These are phyloP conservation scores for Phocides pigmalion DNA, from an alignment of 1,140 invertebrate genomes.

Conservation along the genomic window DNA sequence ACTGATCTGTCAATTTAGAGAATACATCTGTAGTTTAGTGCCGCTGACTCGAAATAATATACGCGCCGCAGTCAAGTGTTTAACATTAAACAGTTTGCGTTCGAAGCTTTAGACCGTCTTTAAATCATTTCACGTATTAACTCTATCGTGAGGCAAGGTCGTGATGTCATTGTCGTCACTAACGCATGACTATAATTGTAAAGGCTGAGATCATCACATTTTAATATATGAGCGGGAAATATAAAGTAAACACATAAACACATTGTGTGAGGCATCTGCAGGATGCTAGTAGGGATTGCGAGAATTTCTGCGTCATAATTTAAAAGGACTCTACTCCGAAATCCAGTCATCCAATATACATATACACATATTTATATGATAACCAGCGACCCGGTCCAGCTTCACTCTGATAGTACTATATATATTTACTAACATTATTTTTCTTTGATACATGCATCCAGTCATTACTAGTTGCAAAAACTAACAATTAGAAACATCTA, in stretches of 20 bases:
- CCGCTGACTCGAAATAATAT: too few species aligned
- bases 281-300: conserved; percentile 27
- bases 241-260: conserved; percentile 48
- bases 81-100: too few species aligned
- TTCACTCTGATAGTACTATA: too few species aligned
- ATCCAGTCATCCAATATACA: background rate
- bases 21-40: too few species aligned
- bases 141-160: conserved; percentile 44
- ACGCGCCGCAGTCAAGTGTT: too few species aligned
- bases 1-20: too few species aligned
- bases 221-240: conserved; percentile 44
- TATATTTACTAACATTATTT: too few species aligned
- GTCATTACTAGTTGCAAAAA: too few species aligned
- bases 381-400: too few species aligned
- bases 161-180: conserved; percentile 70
- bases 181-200: conserved; percentile 51
- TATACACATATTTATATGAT: too few species aligned
- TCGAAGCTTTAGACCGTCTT: conserved; percentile 3
- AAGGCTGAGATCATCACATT: conserved; percentile 64
- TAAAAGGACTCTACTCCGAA: conserved; percentile 1
- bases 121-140: conserved; percentile 34
- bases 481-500: too few species aligned
- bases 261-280: conserved; percentile 34
- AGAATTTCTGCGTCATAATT: conserved; percentile 30
- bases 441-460: too few species aligned